Evolutionary conservation across 2,113 vertebrate genomes (phyloP).

Genomic region (Halcyon malimbica): DNA sequence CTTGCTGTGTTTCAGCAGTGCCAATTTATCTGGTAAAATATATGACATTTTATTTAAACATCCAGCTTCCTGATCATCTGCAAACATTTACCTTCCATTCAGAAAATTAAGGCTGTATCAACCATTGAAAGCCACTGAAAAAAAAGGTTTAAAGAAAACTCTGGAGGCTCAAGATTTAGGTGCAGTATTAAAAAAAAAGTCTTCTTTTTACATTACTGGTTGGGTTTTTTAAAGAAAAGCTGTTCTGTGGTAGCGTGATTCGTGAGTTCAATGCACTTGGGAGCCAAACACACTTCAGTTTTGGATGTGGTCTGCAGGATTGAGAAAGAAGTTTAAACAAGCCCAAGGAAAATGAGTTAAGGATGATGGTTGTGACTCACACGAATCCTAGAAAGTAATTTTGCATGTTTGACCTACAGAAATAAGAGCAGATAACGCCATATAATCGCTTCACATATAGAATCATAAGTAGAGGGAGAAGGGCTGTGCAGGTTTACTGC

Average conservation of each 20-base stretch:
- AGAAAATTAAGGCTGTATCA: neutral
- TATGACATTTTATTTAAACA: neutral
- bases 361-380: neutral
- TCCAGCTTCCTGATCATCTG: neutral
- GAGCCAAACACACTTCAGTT: neutral
- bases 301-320: accelerated
- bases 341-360: neutral
- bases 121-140: neutral
- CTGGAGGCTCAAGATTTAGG: neutral
- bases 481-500: accelerated
- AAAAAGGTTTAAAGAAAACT: neutral
- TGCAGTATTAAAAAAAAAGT: neutral
- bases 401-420: neutral
- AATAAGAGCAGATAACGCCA: neutral
- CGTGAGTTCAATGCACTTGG: neutral
- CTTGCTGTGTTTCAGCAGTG: neutral
- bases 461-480: neutral
- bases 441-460: accelerated
- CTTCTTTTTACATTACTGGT: neutral
- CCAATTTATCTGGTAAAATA: neutral
- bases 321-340: neutral
- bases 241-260: neutral
- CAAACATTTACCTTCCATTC: neutral
- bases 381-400: neutral
- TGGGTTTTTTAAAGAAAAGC: neutral